Base-by-base conservation (phyloP, 2,888 invertebrate genomes). In the Chouioia cunea region DNA sequence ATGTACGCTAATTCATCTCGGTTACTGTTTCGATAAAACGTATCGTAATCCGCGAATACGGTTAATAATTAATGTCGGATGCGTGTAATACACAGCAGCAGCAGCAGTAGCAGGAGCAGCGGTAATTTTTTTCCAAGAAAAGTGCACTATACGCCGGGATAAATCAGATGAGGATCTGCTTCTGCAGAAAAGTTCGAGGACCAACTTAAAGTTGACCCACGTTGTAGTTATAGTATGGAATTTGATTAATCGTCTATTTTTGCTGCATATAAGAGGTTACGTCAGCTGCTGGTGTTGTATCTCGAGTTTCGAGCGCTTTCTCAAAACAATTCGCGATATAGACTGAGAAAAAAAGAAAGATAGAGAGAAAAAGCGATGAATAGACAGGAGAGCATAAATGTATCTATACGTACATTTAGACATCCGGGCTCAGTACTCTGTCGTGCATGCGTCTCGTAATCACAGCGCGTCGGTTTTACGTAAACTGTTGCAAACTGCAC, bases 171-270 rank as follows among this genome's bases (percentile, higher is more conserved):
- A 66, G 20, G 60, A 46, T 22, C 56, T n/a, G 23, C 44, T 18
- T 12, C 1, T 36, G 36, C 36, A 43, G 53, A 70, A n/a, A n/a
- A 65, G 65, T 70, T 70, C 70, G 70, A 65, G 70, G 65, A 70
- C 52, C 53, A 53, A 22, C 10, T 48, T 59, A 59, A 23, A 59
- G 52, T 60, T 63, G 63, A 53, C n/a, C n/a, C n/a, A n/a, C 43
- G 10, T 18, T 58, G 20, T 22, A 8, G 54, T 27, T 52, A 27
- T 36, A 36, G 12, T 36, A 50, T 58, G 62, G 62, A 48, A 68
- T 48, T 48, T 44, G 20, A 44, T 56, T 68, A 63, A 52, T 68
- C 68, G 68, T 12, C 12, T 18, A 27, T 47, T 36, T 43, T 58
- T 52, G 44, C 52, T 58, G 4, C 18, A 8, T 43, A 43, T 43